Evolutionary conservation across 2,888 invertebrate genomes (phyloP).

Genomic region (Nineta flava): DNA sequence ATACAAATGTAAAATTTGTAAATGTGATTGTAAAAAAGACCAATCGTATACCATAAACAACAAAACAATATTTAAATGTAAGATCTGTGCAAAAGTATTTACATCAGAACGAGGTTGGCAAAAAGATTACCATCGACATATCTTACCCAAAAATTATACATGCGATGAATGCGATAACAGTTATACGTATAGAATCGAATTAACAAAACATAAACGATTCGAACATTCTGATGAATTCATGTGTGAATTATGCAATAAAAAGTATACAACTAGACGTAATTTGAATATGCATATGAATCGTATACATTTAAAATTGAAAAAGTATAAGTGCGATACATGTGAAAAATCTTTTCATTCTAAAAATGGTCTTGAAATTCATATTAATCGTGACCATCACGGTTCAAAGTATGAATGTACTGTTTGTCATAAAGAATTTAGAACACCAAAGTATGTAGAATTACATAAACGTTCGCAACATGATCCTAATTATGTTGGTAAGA

Average conservation of each 20-base stretch:
- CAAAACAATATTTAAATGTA: background rate
- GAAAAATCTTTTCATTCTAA: constrained; percentile 12
- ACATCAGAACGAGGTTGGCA: background rate
- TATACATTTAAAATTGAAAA: constrained; percentile 18
- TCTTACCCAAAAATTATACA: background rate
- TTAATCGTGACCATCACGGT: background rate
- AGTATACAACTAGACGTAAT: constrained; percentile 17
- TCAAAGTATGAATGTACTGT: background rate
- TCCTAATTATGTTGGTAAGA: constrained; percentile 25
- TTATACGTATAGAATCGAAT: background rate
- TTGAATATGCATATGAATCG: constrained; percentile 21
- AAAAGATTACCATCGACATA: background rate
- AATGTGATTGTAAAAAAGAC: too few relatives aligned
- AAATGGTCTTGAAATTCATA: background rate
- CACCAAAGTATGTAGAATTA: constrained; percentile 1
- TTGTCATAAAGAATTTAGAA: background rate
- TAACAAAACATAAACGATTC: background rate
- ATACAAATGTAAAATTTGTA: too few relatives aligned
- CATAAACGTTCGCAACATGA: constrained; percentile 24
- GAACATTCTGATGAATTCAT: constrained; percentile 1
- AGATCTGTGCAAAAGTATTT: background rate
- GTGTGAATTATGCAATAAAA: constrained; percentile 3
- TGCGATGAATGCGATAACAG: background rate
- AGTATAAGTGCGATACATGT: constrained; percentile 19
- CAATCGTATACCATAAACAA: background rate